Conservation (phyloP, 2,888 invertebrate genomes). For the Notocelia uddmanniana region DNA sequence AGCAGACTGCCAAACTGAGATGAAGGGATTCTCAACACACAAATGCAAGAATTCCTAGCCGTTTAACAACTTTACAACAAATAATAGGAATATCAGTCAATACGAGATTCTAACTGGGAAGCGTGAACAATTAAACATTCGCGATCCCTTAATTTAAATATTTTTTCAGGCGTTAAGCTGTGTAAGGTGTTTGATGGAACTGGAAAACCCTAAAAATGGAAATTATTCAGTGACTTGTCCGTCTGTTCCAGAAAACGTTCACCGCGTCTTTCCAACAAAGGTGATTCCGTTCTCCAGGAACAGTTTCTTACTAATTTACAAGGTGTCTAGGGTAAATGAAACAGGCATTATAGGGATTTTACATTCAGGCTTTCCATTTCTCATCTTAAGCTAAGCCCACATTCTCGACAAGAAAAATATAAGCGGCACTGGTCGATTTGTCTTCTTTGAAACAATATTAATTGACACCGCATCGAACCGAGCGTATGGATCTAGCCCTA, state of each 20-base stretch:
- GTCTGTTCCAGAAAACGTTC: not conserved
- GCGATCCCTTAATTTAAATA: slow-evolving; percentile 7
- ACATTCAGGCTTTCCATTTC: not conserved
- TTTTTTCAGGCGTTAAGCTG: not conserved
- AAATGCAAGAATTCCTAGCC: slow-evolving; percentile 8
- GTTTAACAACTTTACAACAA: not conserved
- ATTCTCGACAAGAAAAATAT: not conserved
- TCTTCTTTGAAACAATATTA: not conserved
- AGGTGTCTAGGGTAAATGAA: no score
- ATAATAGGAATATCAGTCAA: slow-evolving; percentile 19
- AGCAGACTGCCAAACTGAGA: not conserved
- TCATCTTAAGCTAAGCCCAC: not conserved
- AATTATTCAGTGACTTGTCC: not conserved
- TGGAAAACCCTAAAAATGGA: not conserved
- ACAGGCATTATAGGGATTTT: no score
- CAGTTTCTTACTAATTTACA: no score
- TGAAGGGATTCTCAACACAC: not conserved
- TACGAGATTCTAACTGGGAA: slow-evolving; percentile 17
- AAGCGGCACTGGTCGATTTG: not conserved
- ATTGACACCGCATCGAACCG: not conserved
- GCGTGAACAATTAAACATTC: slow-evolving; percentile 8
- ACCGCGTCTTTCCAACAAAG: not conserved
- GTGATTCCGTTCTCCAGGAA: not conserved
- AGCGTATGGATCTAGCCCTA: not conserved
- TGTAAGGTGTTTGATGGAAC: not conserved